Evolutionary conservation across 2,888 invertebrate species (phyloP), one percentile per base, ranked within the genome.

Genomic region (Willowsia nigromaculata): DNA sequence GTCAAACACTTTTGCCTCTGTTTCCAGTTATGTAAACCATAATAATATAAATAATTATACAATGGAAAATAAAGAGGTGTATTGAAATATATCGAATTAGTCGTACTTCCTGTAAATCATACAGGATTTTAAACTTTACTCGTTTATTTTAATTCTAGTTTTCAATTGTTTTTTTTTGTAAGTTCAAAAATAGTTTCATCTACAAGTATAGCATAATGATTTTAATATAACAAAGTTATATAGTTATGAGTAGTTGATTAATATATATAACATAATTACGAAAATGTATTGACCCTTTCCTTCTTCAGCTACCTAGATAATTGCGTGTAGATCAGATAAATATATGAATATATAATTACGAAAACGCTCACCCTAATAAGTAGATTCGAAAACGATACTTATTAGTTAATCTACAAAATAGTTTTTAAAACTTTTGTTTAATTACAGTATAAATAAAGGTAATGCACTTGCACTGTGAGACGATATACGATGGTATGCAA

Each of bases 181-280:
- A 74, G 76, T 85, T 85, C 85, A 85, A 85, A 85, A 85, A 85
- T 85, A 85, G 74, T 85, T 76, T 76, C 47, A 37, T 85, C 74
- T 76, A 85, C 84, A 37, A 33, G 47, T 68, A 68, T 40, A 22
- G 25, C 18, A 71, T 18, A 30, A 80, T 3, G 22, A 18, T 76
- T 74, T 76, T 53, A 59, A 59, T 56, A 56, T 74, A 59, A 74
- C 74, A 74, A 74, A 43, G 74, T 43, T 47, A 43, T 22, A 74
- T 43, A 43, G 74, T 43, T 47, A 43, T 22, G 74, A 74, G 40
- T 74, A 74, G 74, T 43, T 22, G 22, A 22, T 74, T 74, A 74
- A 37, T 65, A n/a, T n/a, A n/a, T n/a, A 37, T 62, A 62, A 56
- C 56, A 22, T 37, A 74, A 47, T 47, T 47, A 40, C 9, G 68